A percentile compares a stretch with the other conserved stretches of the same genome.
Evolutionary conservation across 1,140 invertebrate species (phyloP).

Genomic region (Cataglyphis hispanica): DNA sequence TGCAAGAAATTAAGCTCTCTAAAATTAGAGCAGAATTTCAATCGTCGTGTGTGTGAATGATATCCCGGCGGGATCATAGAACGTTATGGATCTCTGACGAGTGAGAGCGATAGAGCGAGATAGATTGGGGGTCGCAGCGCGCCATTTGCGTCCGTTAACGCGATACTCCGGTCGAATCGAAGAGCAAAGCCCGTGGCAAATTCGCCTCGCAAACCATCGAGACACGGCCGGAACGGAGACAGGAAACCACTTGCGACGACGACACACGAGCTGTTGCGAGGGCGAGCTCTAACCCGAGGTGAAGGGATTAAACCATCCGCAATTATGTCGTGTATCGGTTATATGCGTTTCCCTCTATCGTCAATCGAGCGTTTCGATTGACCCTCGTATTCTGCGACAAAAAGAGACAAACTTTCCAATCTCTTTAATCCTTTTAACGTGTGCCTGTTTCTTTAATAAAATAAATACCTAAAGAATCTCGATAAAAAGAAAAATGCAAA

Average conservation of each 20-base stretch:
- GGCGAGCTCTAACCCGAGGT: slow-evolving; percentile 51
- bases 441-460: background rate
- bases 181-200: slow-evolving; percentile 43
- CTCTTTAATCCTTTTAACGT: background rate
- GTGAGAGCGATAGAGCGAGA: slow-evolving; percentile 48
- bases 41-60: background rate
- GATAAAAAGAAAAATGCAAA: background rate
- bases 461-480: background rate
- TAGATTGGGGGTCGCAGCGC: slow-evolving; percentile 55
- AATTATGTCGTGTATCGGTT: slow-evolving; percentile 62
- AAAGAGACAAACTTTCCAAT: background rate
- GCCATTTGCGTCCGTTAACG: slow-evolving; percentile 65
- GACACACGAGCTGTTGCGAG: slow-evolving; percentile 45
- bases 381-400: background rate
- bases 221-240: slow-evolving; percentile 20
- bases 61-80: slow-evolving; percentile 25
- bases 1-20: background rate
- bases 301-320: slow-evolving; percentile 58
- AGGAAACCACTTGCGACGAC: slow-evolving; percentile 41
- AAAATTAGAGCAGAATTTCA: slow-evolving; percentile 33
- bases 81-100: slow-evolving; percentile 20
- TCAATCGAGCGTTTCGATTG: slow-evolving; percentile 18
- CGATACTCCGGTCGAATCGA: slow-evolving; percentile 53
- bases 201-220: slow-evolving; percentile 22
- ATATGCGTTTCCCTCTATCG: background rate